Conservation (phyloP, 2,888 invertebrate species). For the Ditylenchus weischeri region DNA sequence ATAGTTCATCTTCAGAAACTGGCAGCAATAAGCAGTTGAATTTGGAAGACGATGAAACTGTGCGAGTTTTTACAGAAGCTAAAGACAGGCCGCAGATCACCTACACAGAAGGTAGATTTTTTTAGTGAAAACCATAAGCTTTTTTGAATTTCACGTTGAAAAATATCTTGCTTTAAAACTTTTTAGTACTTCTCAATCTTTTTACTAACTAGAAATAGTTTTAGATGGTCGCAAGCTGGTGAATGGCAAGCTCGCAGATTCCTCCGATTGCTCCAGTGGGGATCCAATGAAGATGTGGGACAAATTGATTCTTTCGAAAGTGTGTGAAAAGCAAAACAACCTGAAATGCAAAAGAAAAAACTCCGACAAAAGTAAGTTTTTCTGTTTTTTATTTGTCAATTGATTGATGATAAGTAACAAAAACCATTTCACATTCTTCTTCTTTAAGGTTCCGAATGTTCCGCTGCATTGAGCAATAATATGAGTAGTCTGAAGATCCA, state of each 20-base stretch:
- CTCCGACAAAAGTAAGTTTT: not conserved
- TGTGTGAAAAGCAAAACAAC: conserved; percentile 7
- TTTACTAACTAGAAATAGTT: not conserved
- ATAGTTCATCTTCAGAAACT: not conserved
- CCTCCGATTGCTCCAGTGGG: conserved; percentile 1
- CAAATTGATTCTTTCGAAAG: conserved; percentile 8
- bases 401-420: too few relatives aligned
- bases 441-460: not conserved
- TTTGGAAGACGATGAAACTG: conserved; percentile 7
- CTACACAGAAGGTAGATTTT: conserved; percentile 22
- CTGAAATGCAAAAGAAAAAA: not conserved
- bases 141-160: too few relatives aligned
- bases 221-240: conserved; percentile 27
- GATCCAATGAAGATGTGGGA: conserved; percentile 23
- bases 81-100: conserved; percentile 21
- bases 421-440: too few relatives aligned
- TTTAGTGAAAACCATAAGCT: too few relatives aligned
- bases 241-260: conserved; percentile 17
- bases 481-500: conserved; percentile 1
- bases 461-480: not conserved
- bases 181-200: too few relatives aligned
- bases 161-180: too few relatives aligned
- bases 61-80: conserved; percentile 16
- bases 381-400: not conserved
- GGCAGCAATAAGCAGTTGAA: not conserved